Conservation (phyloP, 2,888 invertebrate genomes). For the Andricus quercusramuli region DNA sequence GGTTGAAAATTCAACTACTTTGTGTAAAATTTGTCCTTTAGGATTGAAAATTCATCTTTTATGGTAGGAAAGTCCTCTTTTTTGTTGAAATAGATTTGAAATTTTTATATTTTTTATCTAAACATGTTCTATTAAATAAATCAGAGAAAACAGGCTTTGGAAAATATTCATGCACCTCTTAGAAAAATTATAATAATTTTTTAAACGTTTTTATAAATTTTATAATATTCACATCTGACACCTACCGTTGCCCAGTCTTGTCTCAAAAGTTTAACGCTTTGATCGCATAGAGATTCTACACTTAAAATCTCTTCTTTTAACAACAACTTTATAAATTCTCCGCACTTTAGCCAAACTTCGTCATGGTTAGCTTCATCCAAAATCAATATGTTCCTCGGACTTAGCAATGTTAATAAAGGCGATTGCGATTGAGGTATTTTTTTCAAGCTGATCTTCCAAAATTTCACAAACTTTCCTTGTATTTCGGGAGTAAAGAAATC, state of each 20-base stretch:
- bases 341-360: conserved; percentile 65
- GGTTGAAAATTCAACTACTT: too few relatives aligned
- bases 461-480: conserved; percentile 65
- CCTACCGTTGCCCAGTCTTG: conserved; percentile 84
- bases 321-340: conserved; percentile 75
- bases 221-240: conserved; percentile 4
- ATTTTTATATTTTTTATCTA: too few relatives aligned
- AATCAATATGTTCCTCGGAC: conserved; percentile 72
- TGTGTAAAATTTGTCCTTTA: too few relatives aligned
- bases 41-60: too few relatives aligned
- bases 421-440: conserved; percentile 60
- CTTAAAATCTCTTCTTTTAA: conserved; percentile 81
- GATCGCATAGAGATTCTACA: conserved; percentile 83
- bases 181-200: not conserved
- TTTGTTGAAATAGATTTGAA: too few relatives aligned
- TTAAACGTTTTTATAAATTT: not conserved
- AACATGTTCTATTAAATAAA: too few relatives aligned
- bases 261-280: conserved; percentile 85
- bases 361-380: conserved; percentile 62
- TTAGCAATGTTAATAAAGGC: conserved; percentile 68
- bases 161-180: too few relatives aligned
- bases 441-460: conserved; percentile 68
- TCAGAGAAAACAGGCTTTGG: too few relatives aligned
- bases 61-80: too few relatives aligned
- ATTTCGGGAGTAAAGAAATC: conserved; percentile 66